phyloP scores from a whole-genome alignment of 2,113 vertebrate species.

The Dissostichus mawsoni region DNA sequence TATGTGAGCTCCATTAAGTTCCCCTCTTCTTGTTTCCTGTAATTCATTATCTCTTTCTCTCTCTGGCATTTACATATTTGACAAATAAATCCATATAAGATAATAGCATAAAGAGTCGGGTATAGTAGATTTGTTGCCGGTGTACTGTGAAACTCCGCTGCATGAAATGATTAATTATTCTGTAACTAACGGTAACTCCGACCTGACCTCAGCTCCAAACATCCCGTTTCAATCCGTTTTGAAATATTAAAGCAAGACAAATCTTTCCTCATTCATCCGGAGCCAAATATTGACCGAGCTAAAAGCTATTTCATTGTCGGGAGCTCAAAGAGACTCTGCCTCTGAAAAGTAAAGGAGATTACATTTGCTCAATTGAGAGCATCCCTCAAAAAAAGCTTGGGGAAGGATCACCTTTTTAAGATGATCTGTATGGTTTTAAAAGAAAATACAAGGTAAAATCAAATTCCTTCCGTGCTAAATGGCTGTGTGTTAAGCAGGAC shows the following conservation, averaged over 20 bases:
- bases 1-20: not conserved
- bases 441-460: conserved; percentile 20
- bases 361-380: conserved; percentile 25
- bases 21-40: not conserved
- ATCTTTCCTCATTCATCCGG: conserved; percentile 12
- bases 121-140: conserved; percentile 23
- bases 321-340: conserved; percentile 35
- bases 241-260: conserved; percentile 3
- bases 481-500: not conserved
- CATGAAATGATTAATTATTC: conserved; percentile 8
- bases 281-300: conserved; percentile 38
- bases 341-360: conserved; percentile 36
- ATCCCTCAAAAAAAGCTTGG: conserved; percentile 27
- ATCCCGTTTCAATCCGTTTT: not conserved
- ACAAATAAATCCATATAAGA: conserved; percentile 37
- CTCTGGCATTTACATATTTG: conserved; percentile 26
- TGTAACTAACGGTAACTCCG: not conserved
- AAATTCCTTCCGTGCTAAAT: not conserved
- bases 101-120: conserved; percentile 10
- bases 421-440: not conserved
- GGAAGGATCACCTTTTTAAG: conserved; percentile 8
- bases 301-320: conserved; percentile 25
- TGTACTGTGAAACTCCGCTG: not conserved
- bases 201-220: conserved; percentile 21
- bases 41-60: not conserved